A percentile compares a stretch with the other conserved stretches of the same genome.
phyloP scores from a whole-genome alignment of 1,140 invertebrate genomes.

The Calephelis virginiensis region DNA sequence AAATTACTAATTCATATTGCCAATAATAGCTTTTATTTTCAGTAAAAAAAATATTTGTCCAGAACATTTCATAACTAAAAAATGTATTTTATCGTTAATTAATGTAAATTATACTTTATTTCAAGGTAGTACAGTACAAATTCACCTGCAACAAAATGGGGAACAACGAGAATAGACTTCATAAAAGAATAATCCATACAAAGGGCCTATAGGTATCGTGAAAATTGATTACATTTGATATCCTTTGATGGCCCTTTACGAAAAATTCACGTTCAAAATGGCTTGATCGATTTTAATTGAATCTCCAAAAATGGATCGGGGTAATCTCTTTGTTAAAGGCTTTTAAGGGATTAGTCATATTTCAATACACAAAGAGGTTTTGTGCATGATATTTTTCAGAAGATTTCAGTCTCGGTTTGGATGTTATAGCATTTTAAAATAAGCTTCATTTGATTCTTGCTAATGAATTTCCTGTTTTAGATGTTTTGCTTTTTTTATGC shows the following conservation, averaged over 20 bases:
- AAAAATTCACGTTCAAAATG: conserved; percentile 27
- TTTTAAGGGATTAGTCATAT: conserved; percentile 50
- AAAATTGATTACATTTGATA: conserved; percentile 16
- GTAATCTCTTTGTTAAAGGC: conserved; percentile 32
- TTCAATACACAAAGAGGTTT: conserved; percentile 48
- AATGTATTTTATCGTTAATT: not conserved
- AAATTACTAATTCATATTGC: too few species aligned
- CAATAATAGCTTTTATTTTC: too few species aligned
- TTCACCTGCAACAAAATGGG: not conserved
- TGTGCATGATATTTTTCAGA: conserved; percentile 17
- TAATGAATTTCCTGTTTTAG: not conserved
- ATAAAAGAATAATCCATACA: conserved; percentile 17
- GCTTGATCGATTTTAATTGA: conserved; percentile 64
- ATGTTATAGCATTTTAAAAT: too few species aligned
- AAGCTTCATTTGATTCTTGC: not conserved
- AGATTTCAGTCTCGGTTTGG: conserved; percentile 1
- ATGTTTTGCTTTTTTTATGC: not conserved
- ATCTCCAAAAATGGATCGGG: conserved; percentile 45
- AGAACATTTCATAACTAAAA: too few species aligned
- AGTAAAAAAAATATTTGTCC: too few species aligned
- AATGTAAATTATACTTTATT: not conserved
- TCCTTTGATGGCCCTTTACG: conserved; percentile 3
- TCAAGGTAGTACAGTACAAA: not conserved
- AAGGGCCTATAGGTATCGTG: conserved; percentile 6
- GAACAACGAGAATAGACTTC: not conserved